Evolutionary conservation across 2,888 invertebrate genomes (phyloP), one percentile per base, ranked within the genome.

Genomic region (Cantharis nigra): DNA sequence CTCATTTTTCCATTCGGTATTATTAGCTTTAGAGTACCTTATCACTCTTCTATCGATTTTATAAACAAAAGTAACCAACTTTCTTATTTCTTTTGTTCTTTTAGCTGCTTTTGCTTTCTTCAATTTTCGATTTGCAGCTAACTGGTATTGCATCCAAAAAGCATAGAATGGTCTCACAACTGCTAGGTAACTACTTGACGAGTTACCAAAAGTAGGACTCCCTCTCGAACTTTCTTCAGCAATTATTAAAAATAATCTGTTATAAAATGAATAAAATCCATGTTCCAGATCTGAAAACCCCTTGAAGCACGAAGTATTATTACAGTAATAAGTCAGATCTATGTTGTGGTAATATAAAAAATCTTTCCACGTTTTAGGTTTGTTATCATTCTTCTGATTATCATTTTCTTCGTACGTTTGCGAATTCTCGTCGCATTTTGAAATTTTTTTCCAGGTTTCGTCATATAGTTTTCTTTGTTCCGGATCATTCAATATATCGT

Each of bases 401-500:
- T n/a, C n/a, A n/a, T 16, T 16, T 16, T 16, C 16, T 16, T 16
- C 1, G 1, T 16, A 16, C 16, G 1, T 16, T 16, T 16, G 16
- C 1, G 16, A 16, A 16, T 16, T 16, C 1, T 1, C 1, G 16
- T 16, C 16, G 16, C 16, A 16, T 16, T 16, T 16, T 16, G 16
- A 16, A 16, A 16, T 1, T 1, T 16, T 1, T 16, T 16, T 16
- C 16, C 1, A 1, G 16, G 1, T 16, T 16, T 28, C 28, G 86
- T 99, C 98, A 89, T 98, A 98, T 96, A 98, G 99, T 2, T 97
- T 94, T 84, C 98, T 91, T 88, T 99, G 98, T 84, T 98, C 97
- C 0, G 94, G 92, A 89, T 99, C 98, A 80, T 94, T 96, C 0
- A 99, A 90, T 0, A 98, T 95, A 87, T 98, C 98, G 88, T 98